Base-by-base conservation (phyloP, 2,888 invertebrate species). In the Pseudococcus viburni region DNA sequence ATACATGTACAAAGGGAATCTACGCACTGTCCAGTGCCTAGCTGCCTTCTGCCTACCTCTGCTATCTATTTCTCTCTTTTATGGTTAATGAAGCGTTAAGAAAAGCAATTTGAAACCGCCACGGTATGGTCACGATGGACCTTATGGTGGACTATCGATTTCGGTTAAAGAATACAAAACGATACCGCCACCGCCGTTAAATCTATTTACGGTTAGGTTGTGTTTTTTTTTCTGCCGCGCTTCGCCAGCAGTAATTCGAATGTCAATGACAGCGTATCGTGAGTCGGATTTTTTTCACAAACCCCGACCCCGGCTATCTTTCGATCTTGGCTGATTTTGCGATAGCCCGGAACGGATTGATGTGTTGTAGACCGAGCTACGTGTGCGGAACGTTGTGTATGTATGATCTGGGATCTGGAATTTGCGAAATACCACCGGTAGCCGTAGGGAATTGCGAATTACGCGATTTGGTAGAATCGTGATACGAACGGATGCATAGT, bases 201-300 rank as follows among this genome's bases (percentile, higher is more conserved):
- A 73, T 73, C 68, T 73, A 73, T 73, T 73, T 73, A 73, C 68
- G 68, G 68, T 73, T 73, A 73, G 68, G 15, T 73, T 59, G 9
- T 59, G 59, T 59, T 59, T 59, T 73, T 73, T 73, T 33, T 12
- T 73, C 1, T 26, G 26, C 4, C 11, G 68, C 68, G 26, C 26
- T 73, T 73, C 12, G 26, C 68, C 12, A 73, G 68, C 84, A 19
- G 19, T 84, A 84, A 46, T 46, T 84, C 84, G 51, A 84, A 84
- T 84, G 84, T 84, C 84, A 84, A 48, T 84, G 84, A 84, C 84
- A 84, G 84, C 84, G 84, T 46, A 46, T 84, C 84, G 84, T 84
- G 84, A 15, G 68, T 73, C 12, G 68, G 26, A 9, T 22, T 73
- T 73, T 73, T 73, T 73, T 26, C 26, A 19, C 59, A 19, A 6